These are phyloP conservation scores for Squalus acanthias DNA, from an alignment of 2,797 vertebrate species.

Conservation along the genomic window DNA sequence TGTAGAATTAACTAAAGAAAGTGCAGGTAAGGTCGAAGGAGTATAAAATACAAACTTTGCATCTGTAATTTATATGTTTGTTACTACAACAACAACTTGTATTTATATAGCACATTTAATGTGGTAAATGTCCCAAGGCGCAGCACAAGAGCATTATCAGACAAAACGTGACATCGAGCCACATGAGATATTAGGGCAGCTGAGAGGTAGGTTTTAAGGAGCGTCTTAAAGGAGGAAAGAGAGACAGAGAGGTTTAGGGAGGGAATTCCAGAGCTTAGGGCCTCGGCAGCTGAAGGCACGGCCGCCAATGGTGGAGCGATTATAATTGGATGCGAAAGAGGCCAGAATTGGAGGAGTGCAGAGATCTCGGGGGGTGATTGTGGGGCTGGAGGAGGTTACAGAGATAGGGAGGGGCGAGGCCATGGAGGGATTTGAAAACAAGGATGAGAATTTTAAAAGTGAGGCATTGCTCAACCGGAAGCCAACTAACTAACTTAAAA, in stretches of 20 bases:
- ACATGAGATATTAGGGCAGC: not conserved
- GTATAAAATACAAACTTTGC: not conserved
- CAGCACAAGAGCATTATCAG: not conserved
- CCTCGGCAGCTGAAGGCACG: not conserved
- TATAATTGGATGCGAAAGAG: not conserved
- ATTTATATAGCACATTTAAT: not conserved
- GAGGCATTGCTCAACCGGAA: not conserved
- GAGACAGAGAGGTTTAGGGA: not conserved
- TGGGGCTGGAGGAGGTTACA: not conserved
- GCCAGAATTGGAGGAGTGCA: not conserved
- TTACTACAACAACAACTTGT: not conserved
- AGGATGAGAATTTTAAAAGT: not conserved
- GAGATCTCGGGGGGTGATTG: not conserved
- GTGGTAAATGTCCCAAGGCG: no score
- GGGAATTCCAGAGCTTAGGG: not conserved
- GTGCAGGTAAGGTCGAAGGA: not conserved
- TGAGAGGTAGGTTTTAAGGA: not conserved
- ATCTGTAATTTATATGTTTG: not conserved
- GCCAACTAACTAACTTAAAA: not conserved
- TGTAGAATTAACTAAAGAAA: no score
- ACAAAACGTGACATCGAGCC: not conserved
- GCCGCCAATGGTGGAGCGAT: not conserved
- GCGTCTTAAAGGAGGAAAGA: not conserved
- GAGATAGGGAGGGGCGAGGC: not conserved
- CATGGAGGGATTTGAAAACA: not conserved